Evolutionary conservation across 2,113 vertebrate species (phyloP), one percentile per base, ranked within the genome.

Genomic region (Microcebus murinus): DNA sequence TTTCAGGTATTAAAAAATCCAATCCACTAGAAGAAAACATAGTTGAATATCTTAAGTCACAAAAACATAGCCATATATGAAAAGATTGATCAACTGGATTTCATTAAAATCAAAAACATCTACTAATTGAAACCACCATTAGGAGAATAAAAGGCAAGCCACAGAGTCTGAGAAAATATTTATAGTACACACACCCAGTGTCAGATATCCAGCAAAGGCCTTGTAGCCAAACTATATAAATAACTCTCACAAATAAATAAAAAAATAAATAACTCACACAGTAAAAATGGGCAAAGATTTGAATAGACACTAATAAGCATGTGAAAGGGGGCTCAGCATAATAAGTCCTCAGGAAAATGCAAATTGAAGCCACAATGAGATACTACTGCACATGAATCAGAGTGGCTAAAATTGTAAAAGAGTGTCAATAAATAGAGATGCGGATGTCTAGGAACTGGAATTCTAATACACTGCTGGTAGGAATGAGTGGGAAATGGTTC

Each of bases 21-120:
- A 92, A 5, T n/a, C 15, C n/a, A 15, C 31, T 36, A 48, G 34
- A 68, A 93, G 20, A 94, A 95, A 92, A 93, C 71, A 84, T 4
- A 79, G 13, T 15, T 79, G 57, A 91, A 74, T 34, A 50, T 92
- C 68, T 86, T 76, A 74, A 80, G 29, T 82, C 83, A 90, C 57
- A 87, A 85, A 91, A 84, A 15, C 34, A n/a, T 17, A 65, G 59
- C 9, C 20, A 8, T 77, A 21, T 55, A 36, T 93, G 25, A 73
- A 77, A 94, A 79, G 63, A 73, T 29, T 86, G 25, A 87, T 84
- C 50, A 89, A 2, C 27, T 67, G n/a, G 23, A 34, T 42, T 52
- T 87, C 20, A 39, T 96, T 85, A 86, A 71, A 94, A 42, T 93
- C 61, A 63, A 92, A 86, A 89, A 31, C 48, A 39, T 81, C 63